Percentiles rank a stretch among this genome's conserved stretches.
Evolutionary conservation across 2,797 vertebrate genomes (phyloP).

Genomic region (Aulostomus chinensis): DNA sequence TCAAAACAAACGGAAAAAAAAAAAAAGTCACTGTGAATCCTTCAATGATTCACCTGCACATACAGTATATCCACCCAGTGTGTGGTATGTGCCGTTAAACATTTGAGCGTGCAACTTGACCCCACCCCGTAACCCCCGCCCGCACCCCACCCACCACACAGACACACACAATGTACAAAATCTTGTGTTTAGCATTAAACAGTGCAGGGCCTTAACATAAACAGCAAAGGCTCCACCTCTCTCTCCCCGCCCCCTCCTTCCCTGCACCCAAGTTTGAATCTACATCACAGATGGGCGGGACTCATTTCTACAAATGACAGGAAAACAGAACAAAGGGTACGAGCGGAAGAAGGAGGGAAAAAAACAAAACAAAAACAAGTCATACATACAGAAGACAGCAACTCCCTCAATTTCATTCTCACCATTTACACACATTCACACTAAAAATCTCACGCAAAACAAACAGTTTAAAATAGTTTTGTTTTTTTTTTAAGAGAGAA

Average conservation of each 20-base stretch:
- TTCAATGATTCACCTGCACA: slow-evolving; percentile 53
- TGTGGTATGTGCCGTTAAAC: slow-evolving; percentile 56
- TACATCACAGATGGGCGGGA: slow-evolving; percentile 34
- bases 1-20: slow-evolving; percentile 42
- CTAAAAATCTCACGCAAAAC: slow-evolving; percentile 44
- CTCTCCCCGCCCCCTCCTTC: slow-evolving; percentile 10
- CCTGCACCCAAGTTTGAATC: slow-evolving; percentile 48
- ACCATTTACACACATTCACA: slow-evolving; percentile 32
- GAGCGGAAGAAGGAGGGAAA: slow-evolving; percentile 24
- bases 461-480: slow-evolving; percentile 55
- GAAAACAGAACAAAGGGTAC: slow-evolving; percentile 38
- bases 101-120: slow-evolving; percentile 31
- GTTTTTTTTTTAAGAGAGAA: slow-evolving; percentile 38
- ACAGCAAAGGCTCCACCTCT: slow-evolving; percentile 53
- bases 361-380: slow-evolving; percentile 30
- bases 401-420: slow-evolving; percentile 52
- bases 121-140: background rate
- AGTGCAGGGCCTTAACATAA: slow-evolving; percentile 69
- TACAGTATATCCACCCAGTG: slow-evolving; percentile 34
- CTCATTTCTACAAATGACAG: slow-evolving; percentile 45
- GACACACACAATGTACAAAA: slow-evolving; percentile 73
- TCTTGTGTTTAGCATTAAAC: slow-evolving; percentile 76
- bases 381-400: slow-evolving; percentile 54
- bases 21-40: slow-evolving; percentile 34
- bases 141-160: slow-evolving; percentile 24